Percentiles rank a stretch among this genome's conserved stretches.
These are phyloP conservation scores for Xenus cinereus DNA, from an alignment of 2,113 vertebrate genomes.

Conservation along the genomic window DNA sequence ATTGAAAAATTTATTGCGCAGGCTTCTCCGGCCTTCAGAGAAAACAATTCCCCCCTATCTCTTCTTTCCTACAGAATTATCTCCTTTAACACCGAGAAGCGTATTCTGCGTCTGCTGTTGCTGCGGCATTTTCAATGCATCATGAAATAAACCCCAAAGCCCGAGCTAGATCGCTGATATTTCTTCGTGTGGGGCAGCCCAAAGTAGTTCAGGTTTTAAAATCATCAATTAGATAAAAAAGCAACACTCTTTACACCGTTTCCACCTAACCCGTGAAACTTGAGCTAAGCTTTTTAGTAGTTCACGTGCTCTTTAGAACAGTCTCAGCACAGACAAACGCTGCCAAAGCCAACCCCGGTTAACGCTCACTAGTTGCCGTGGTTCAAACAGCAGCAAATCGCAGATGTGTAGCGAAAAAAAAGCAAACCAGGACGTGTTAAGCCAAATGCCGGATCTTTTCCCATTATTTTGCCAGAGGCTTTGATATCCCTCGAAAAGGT, in stretches of 20 bases:
- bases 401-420: accelerated
- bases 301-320: accelerated
- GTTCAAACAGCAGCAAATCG: not conserved
- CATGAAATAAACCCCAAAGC: not conserved
- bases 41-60: not conserved
- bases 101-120: not conserved
- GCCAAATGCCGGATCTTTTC: not conserved
- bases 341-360: not conserved
- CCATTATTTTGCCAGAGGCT: not conserved
- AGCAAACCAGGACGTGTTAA: not conserved
- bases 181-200: not conserved
- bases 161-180: accelerated
- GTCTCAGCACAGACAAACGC: not conserved
- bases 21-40: not conserved
- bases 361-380: not conserved
- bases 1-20: not conserved
- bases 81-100: not conserved
- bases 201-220: not conserved
- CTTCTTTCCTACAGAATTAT: not conserved
- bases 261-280: not conserved
- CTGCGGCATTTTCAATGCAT: not conserved
- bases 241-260: not conserved
- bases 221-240: not conserved
- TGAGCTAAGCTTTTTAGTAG: not conserved
- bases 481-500: not conserved